Evolutionary conservation across 1,140 invertebrate genomes (phyloP).

Genomic region (Drosophila saltans): DNA sequence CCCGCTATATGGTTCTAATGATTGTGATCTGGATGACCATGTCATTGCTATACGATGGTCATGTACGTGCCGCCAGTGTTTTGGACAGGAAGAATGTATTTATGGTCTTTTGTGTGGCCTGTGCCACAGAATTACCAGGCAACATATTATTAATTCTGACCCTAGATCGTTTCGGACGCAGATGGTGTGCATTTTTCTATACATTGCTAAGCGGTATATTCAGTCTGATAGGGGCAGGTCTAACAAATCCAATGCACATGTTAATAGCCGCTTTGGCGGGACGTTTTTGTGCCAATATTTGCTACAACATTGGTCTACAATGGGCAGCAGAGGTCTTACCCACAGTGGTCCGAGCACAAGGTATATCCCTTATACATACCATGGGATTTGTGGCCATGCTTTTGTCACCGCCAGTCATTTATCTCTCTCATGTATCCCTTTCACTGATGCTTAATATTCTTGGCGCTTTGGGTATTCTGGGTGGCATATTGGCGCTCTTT

Average conservation of each 20-base stretch:
- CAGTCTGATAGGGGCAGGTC: constrained; percentile 89
- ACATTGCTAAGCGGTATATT: constrained; percentile 92
- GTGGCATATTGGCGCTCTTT: constrained; percentile 89
- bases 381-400: constrained; percentile 93
- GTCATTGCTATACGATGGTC: constrained; percentile 93
- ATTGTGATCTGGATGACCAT: constrained; percentile 94
- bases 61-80: constrained; percentile 92
- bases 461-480: constrained; percentile 88
- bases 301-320: constrained; percentile 94
- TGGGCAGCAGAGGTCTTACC: constrained; percentile 94
- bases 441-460: constrained; percentile 90
- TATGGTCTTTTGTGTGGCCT: constrained; percentile 92
- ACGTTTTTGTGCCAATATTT: constrained; percentile 92
- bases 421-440: constrained; percentile 88
- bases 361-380: constrained; percentile 92
- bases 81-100: constrained; percentile 90
- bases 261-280: constrained; percentile 90
- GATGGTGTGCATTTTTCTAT: constrained; percentile 92
- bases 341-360: constrained; percentile 93
- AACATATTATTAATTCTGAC: constrained; percentile 91
- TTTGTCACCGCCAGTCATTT: constrained; percentile 92
- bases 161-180: constrained; percentile 91
- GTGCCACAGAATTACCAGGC: constrained; percentile 89
- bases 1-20: constrained; percentile 89
- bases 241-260: constrained; percentile 86